Conservation (phyloP, 2,113 vertebrate genomes). For the Pipa parva region DNA sequence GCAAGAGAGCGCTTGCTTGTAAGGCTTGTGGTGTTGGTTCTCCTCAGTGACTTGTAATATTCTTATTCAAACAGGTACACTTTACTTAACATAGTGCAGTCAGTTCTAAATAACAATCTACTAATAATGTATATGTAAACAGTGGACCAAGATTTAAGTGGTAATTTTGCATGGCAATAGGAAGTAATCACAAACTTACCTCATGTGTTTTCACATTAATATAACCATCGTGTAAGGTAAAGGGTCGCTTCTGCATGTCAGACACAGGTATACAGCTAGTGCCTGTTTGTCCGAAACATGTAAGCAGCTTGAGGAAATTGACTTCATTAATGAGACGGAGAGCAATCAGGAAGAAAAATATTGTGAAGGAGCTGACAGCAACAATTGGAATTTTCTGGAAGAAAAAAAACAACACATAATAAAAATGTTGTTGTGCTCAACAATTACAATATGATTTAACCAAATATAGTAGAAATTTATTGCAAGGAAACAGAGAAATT, state of each 20-base stretch:
- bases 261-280: slow-evolving; percentile 74
- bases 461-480: too few species aligned
- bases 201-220: slow-evolving; percentile 83
- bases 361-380: slow-evolving; percentile 71
- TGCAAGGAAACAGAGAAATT: too few species aligned
- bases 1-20: too few species aligned
- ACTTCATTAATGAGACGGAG: slow-evolving; percentile 82
- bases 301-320: slow-evolving; percentile 76
- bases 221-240: slow-evolving; percentile 82
- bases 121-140: too few species aligned
- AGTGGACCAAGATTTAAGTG: too few species aligned
- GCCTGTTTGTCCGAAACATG: slow-evolving; percentile 76
- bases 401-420: slow-evolving; percentile 33
- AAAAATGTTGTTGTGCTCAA: background rate
- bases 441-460: too few species aligned
- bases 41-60: too few species aligned
- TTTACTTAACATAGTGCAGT: too few species aligned
- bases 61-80: too few species aligned
- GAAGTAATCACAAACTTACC: slow-evolving; percentile 64
- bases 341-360: slow-evolving; percentile 80
- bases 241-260: slow-evolving; percentile 62
- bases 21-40: too few species aligned
- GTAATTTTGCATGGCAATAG: too few species aligned
- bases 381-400: slow-evolving; percentile 82
- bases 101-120: too few species aligned